A percentile compares a stretch with the other conserved stretches of the same genome.
Evolutionary conservation across 2,113 vertebrate species (phyloP).

Genomic region (Pantherophis guttatus): DNA sequence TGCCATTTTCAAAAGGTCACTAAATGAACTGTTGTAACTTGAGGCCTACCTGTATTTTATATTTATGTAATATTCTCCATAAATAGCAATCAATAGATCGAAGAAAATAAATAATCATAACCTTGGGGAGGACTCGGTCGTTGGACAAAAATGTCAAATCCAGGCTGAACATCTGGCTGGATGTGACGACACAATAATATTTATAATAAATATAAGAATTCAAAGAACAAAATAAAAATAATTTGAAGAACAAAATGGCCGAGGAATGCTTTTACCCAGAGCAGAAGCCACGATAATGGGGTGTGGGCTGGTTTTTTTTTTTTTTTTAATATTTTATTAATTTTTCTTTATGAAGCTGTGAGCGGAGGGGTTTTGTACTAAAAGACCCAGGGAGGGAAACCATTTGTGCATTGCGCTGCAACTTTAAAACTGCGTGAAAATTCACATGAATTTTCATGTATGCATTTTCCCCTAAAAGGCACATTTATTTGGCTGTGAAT

Average conservation of each 20-base stretch:
- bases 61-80: too few species aligned
- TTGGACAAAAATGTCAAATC: too few species aligned
- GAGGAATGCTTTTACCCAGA: background rate
- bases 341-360: background rate
- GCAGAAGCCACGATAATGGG: background rate
- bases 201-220: too few species aligned
- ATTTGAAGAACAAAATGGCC: background rate
- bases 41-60: too few species aligned
- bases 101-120: too few species aligned
- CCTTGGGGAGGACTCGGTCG: too few species aligned
- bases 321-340: background rate
- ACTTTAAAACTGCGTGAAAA: background rate
- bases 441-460: background rate
- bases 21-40: too few species aligned
- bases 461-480: background rate
- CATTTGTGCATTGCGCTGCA: background rate
- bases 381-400: background rate
- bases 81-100: too few species aligned
- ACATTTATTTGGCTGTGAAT: background rate
- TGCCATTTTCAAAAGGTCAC: too few species aligned
- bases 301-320: background rate
- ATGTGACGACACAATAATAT: too few species aligned
- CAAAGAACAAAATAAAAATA: background rate
- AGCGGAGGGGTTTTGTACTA: background rate
- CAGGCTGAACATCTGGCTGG: too few species aligned